phyloP scores from a whole-genome alignment of 2,113 vertebrate genomes.

The Microcebus lehilahytsara region DNA sequence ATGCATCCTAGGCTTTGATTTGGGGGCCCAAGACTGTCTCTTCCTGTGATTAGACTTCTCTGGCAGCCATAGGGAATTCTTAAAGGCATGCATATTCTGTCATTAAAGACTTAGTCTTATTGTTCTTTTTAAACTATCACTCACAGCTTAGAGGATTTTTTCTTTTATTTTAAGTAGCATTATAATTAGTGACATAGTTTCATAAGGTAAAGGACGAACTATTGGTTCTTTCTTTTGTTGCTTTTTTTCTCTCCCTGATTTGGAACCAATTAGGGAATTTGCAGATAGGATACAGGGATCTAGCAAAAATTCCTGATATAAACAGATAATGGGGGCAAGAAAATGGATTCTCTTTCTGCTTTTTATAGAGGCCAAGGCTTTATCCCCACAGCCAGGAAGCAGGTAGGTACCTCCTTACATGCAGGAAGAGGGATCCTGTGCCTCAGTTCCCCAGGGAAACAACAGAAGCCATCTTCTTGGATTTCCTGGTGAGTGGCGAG shows the following conservation, averaged over 20 bases:
- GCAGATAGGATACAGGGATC: background rate
- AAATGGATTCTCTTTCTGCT: background rate
- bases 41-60: background rate
- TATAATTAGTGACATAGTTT: background rate
- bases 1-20: background rate
- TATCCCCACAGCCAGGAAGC: background rate
- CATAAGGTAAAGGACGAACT: background rate
- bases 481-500: background rate
- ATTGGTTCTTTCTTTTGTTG: background rate
- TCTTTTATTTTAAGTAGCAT: background rate
- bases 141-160: background rate
- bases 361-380: background rate
- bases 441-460: background rate
- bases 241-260: background rate
- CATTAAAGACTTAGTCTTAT: background rate
- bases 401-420: background rate
- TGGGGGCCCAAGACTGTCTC: background rate
- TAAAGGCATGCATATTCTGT: slow-evolving; percentile 10
- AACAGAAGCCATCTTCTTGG: background rate
- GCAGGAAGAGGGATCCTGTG: background rate
- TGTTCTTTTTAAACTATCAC: slow-evolving; percentile 6
- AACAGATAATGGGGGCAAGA: background rate
- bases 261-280: background rate
- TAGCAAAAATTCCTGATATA: background rate
- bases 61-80: background rate